Evolutionary conservation across 2,888 invertebrate genomes (phyloP).

Genomic region (Cetonia aurata): DNA sequence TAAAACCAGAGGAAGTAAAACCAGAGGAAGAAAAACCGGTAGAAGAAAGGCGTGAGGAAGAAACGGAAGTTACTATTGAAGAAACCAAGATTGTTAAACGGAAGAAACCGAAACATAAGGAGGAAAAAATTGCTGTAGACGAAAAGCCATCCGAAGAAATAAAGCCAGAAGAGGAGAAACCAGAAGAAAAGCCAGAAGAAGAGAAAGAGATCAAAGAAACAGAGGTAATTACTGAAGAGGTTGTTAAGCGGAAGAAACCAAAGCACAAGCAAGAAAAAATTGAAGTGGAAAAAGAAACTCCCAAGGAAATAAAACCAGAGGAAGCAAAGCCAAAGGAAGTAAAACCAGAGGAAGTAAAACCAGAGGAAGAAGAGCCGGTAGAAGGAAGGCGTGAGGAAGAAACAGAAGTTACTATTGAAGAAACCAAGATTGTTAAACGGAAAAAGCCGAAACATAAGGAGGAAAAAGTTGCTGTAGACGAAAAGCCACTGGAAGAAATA

Average conservation of each 20-base stretch:
- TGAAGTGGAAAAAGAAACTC: conserved; percentile 63
- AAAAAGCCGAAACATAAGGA: conserved; percentile 51
- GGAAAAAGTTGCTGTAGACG: conserved; percentile 7
- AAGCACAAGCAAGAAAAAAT: conserved; percentile 53
- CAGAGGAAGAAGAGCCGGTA: conserved; percentile 50
- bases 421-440: conserved; percentile 49
- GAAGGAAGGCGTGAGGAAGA: conserved; percentile 52
- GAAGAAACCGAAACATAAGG: conserved; percentile 54
- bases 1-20: conserved; percentile 59
- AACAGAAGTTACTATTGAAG: conserved; percentile 22
- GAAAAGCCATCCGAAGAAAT: conserved; percentile 46
- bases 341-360: conserved; percentile 63
- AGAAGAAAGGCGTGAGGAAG: conserved; percentile 47
- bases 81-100: conserved; percentile 33
- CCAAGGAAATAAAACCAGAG: conserved; percentile 60
- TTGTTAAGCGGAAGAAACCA: conserved; percentile 48
- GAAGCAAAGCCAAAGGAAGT: conserved; percentile 48
- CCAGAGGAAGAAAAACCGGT: conserved; percentile 38
- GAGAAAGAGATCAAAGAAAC: conserved; percentile 50
- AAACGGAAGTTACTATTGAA: conserved; percentile 50
- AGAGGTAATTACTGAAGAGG: conserved; percentile 46
- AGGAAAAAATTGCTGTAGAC: conserved; percentile 55
- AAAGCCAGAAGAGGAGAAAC: conserved; percentile 48
- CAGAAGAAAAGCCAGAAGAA: conserved; percentile 41
- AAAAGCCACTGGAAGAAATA: conserved; percentile 55